A percentile compares a stretch with the other conserved stretches of the same genome.
Evolutionary conservation across 2,113 vertebrate genomes (phyloP).

Genomic region (Okapia johnstoni): DNA sequence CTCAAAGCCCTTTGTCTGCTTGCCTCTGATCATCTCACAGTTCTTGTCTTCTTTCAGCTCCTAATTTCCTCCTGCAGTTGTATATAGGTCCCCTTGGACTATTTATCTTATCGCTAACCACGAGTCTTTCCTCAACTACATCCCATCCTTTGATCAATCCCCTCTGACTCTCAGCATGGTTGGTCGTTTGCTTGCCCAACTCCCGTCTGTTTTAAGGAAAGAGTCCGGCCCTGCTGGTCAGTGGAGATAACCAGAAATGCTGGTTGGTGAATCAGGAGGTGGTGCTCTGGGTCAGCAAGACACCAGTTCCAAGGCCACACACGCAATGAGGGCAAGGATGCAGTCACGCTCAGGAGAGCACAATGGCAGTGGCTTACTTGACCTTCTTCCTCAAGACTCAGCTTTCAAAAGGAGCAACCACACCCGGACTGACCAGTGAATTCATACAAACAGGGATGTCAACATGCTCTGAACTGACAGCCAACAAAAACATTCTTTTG

Average conservation of each 20-base stretch:
- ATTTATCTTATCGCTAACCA: background rate
- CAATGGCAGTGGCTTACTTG: background rate
- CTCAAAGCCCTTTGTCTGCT: background rate
- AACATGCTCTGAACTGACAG: constrained; percentile 48
- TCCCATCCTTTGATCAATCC: background rate
- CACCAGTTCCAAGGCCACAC: background rate
- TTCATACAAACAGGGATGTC: constrained; percentile 56
- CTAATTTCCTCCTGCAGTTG: background rate
- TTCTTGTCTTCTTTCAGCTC: background rate
- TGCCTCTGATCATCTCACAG: background rate
- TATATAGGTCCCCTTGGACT: background rate
- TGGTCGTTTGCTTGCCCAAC: background rate
- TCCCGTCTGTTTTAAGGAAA: background rate
- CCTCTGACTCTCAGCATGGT: background rate
- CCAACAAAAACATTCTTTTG: constrained; percentile 61
- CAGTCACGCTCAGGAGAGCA: constrained; percentile 13
- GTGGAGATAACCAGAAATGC: constrained; percentile 13
- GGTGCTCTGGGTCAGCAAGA: constrained; percentile 39
- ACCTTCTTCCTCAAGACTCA: constrained; percentile 62
- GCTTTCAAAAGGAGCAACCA: constrained; percentile 53
- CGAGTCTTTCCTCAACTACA: background rate
- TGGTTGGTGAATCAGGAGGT: constrained; percentile 48
- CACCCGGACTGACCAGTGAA: constrained; percentile 59
- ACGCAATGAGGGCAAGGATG: background rate
- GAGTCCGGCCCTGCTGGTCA: background rate